A percentile compares a stretch with the other conserved stretches of the same genome.
Conservation (phyloP, 2,113 vertebrate genomes). For the Regulus satrapa region DNA sequence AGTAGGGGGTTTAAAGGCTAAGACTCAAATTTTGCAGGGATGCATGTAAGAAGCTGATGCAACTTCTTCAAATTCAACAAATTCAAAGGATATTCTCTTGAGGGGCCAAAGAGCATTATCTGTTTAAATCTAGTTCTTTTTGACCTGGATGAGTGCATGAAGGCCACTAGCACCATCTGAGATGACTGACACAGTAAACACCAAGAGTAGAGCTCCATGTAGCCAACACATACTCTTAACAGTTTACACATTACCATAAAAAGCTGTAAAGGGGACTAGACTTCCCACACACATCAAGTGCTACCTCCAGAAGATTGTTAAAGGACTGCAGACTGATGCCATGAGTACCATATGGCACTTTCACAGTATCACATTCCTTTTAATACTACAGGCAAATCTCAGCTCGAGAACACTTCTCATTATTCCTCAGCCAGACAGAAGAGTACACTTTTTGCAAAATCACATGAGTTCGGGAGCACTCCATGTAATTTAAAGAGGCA, state of each 20-base stretch:
- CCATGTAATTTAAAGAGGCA: neutral
- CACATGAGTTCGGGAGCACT: neutral
- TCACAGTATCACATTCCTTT: neutral
- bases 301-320: neutral
- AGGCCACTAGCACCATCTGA: neutral
- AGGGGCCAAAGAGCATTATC: neutral
- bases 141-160: neutral
- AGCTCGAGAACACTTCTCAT: neutral
- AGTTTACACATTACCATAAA: neutral
- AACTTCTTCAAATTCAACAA: neutral
- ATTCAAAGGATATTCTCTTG: neutral
- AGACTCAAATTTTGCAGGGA: neutral
- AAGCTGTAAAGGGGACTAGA: neutral
- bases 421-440: neutral
- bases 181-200: neutral
- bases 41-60: neutral
- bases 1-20: neutral
- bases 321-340: neutral
- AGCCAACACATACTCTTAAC: neutral
- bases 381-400: neutral
- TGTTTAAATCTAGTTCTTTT: neutral
- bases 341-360: neutral
- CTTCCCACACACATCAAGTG: neutral
- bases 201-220: accelerated
- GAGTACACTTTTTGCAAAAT: neutral